Conservation (phyloP, 2,888 invertebrate species). For the Heterodera filipjevi region DNA sequence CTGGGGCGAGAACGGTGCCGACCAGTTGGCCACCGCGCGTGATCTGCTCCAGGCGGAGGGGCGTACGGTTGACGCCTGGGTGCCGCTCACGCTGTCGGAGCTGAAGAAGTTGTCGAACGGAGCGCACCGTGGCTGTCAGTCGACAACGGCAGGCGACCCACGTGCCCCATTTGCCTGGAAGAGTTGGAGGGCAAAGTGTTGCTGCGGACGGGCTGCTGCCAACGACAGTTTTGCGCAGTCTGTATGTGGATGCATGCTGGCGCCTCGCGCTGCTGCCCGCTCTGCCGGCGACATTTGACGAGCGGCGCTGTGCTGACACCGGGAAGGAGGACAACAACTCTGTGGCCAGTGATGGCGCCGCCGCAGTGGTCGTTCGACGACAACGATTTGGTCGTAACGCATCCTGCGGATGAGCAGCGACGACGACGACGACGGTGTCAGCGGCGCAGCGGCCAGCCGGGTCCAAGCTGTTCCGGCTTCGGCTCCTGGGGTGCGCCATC, state of each 20-base stretch:
- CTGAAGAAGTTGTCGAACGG: background rate
- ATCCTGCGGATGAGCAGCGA: background rate
- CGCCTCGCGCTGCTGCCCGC: background rate
- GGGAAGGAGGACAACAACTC: too few relatives aligned
- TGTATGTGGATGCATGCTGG: constrained; percentile 19
- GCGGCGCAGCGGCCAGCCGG: too few relatives aligned
- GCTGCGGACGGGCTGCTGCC: background rate
- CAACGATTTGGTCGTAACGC: too few relatives aligned
- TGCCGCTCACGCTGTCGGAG: background rate
- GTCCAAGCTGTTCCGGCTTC: too few relatives aligned
- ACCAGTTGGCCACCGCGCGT: background rate
- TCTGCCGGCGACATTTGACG: background rate
- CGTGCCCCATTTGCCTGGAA: background rate
- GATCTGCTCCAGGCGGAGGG: background rate
- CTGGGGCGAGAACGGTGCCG: background rate
- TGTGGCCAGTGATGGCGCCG: too few relatives aligned
- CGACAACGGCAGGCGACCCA: background rate
- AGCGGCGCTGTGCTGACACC: background rate
- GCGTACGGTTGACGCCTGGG: background rate
- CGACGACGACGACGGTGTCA: background rate
- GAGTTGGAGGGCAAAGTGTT: background rate
- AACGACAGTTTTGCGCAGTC: background rate
- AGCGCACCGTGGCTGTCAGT: background rate
- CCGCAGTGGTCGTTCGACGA: background rate
- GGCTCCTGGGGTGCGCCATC: too few relatives aligned